phyloP scores from a whole-genome alignment of 37 sponge, comb jelly and placozoan genomes.

The Spongilla lacustris region DNA sequence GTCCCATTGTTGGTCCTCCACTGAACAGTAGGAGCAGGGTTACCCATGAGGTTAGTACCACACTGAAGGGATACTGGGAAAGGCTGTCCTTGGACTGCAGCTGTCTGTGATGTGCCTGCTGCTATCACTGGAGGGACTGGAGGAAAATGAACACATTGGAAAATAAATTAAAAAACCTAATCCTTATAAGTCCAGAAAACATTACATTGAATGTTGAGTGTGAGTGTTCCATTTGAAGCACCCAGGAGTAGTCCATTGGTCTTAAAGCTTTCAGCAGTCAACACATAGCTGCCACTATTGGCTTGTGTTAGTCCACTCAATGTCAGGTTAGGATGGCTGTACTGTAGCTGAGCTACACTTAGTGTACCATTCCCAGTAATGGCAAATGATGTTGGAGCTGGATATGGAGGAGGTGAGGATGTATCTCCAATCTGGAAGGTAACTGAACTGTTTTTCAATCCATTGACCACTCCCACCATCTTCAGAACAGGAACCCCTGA shows the following conservation, averaged over 20 bases:
- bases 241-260: background rate
- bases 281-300: constrained; percentile 6
- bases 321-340: no score
- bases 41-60: constrained; percentile 20
- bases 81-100: background rate
- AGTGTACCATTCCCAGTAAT: no score
- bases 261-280: constrained; percentile 9
- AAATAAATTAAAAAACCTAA: background rate
- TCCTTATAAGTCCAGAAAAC: background rate
- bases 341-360: no score
- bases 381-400: no score
- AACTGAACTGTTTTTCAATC: no score
- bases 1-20: constrained; percentile 15
- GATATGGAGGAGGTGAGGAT: no score
- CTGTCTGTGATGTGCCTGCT: background rate
- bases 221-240: background rate
- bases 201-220: constrained; percentile 13
- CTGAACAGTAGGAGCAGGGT: constrained; percentile 15
- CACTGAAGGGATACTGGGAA: constrained; percentile 7
- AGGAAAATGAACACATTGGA: background rate
- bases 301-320: no score
- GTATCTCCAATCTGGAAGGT: no score
- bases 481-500: no score
- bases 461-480: no score
- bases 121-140: constrained; percentile 28